Conservation (phyloP, 2,797 vertebrate species). For the Tapirus indicus region DNA sequence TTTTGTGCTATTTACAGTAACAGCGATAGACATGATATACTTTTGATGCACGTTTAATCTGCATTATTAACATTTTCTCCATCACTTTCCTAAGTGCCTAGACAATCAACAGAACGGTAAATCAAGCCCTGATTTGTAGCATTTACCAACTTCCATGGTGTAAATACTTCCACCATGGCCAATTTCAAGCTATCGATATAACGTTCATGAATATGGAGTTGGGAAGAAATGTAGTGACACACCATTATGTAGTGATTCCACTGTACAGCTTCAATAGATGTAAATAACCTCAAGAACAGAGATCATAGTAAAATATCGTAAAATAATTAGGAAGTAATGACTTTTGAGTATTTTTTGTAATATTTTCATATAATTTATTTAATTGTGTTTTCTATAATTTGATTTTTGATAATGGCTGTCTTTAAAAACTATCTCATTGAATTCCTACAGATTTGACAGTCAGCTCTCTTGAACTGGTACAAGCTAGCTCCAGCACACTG, state of each 20-base stretch:
- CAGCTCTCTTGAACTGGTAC: background rate
- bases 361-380: background rate
- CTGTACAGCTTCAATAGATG: background rate
- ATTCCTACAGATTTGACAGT: background rate
- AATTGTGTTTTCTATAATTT: background rate
- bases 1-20: conserved; percentile 24
- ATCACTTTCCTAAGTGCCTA: background rate
- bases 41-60: background rate
- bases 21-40: background rate
- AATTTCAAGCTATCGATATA: background rate
- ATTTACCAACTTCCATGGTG: background rate
- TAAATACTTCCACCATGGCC: background rate
- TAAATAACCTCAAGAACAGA: background rate
- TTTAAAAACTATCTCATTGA: background rate
- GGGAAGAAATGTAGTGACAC: background rate
- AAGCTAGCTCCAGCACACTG: background rate
- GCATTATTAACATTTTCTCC: conserved; percentile 2
- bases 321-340: background rate
- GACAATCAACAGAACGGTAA: background rate
- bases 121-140: background rate
- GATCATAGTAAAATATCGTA: background rate
- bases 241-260: background rate
- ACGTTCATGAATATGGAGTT: background rate
- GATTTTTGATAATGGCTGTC: background rate
- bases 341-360: background rate